A percentile compares a stretch with the other conserved stretches of the same genome.
phyloP scores from a whole-genome alignment of 2,888 invertebrate genomes.

The Cosmorhoe ocellata region DNA sequence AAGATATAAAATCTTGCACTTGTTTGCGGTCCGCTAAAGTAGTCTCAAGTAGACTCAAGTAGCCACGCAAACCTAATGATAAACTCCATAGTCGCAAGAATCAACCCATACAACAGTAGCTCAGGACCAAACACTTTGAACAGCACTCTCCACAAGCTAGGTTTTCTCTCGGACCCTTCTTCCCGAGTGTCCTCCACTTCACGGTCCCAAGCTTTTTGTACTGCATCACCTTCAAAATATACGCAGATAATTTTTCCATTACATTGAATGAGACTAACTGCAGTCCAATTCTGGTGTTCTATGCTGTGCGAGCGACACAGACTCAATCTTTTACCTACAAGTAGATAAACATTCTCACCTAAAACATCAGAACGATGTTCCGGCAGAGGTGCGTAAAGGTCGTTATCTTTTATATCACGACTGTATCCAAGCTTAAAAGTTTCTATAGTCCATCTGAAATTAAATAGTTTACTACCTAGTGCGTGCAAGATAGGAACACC shows the following conservation, averaged over 20 bases:
- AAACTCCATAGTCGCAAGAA: constrained; percentile 84
- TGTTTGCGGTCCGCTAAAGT: no score
- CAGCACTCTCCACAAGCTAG: constrained; percentile 84
- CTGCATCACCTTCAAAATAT: constrained; percentile 79
- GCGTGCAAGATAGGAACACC: no score
- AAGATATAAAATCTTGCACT: neutral
- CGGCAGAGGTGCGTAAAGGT: constrained; percentile 85
- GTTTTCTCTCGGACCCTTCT: constrained; percentile 55
- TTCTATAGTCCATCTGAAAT: constrained; percentile 86
- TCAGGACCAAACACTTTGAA: constrained; percentile 84
- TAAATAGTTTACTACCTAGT: no score
- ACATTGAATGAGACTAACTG: no score
- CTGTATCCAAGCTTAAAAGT: constrained; percentile 86
- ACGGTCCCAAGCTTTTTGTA: constrained; percentile 84
- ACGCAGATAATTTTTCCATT: neutral
- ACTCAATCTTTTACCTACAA: no score
- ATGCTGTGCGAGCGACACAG: no score
- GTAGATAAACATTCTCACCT: constrained; percentile 47
- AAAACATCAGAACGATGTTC: constrained; percentile 85
- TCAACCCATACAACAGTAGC: constrained; percentile 84
- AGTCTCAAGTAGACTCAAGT: no score
- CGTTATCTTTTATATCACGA: constrained; percentile 85
- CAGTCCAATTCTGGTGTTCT: no score
- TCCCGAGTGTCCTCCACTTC: constrained; percentile 68
- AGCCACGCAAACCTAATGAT: constrained; percentile 75